Percentiles rank a stretch among this genome's conserved stretches.
These are phyloP conservation scores for Macroramphosus scolopax DNA, from an alignment of 2,797 vertebrate genomes.

Conservation along the genomic window DNA sequence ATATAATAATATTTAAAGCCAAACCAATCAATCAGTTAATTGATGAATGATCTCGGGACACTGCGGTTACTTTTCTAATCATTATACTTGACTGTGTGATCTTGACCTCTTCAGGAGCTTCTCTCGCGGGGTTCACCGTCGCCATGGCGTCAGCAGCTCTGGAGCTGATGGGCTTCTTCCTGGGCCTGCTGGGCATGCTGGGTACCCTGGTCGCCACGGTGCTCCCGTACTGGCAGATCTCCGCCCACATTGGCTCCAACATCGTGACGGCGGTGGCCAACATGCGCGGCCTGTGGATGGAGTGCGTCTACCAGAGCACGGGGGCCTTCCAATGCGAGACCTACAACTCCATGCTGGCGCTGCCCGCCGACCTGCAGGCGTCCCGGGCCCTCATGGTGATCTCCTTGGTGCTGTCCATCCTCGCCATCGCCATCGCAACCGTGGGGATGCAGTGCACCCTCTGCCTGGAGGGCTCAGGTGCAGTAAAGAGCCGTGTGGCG, in stretches of 20 bases:
- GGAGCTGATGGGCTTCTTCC: conserved; percentile 88
- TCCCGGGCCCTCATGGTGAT: conserved; percentile 94
- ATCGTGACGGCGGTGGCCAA: conserved; percentile 89
- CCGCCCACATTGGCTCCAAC: conserved; percentile 89
- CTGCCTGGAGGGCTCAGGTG: conserved; percentile 80
- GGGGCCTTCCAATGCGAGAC: conserved; percentile 95
- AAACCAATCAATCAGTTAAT: too few species aligned
- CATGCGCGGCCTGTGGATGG: conserved; percentile 96
- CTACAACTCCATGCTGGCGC: conserved; percentile 91
- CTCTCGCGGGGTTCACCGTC: not conserved
- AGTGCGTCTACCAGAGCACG: conserved; percentile 92
- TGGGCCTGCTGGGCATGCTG: conserved; percentile 86
- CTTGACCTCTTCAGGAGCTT: not conserved
- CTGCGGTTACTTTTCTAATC: too few species aligned
- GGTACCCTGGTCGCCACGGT: conserved; percentile 85
- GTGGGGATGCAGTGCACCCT: conserved; percentile 93
- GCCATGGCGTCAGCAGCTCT: conserved; percentile 85
- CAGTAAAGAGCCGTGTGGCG: conserved; percentile 81
- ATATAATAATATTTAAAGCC: too few species aligned
- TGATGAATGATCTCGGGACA: too few species aligned
- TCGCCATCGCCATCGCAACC: conserved; percentile 77
- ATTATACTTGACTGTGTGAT: too few species aligned
- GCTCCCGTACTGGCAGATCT: conserved; percentile 88
- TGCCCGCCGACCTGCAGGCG: conserved; percentile 84
- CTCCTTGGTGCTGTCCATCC: conserved; percentile 82